Evolutionary conservation across 64 coral and sea anemone genomes (phyloP).

Genomic region (Catalaphyllia jardinei): DNA sequence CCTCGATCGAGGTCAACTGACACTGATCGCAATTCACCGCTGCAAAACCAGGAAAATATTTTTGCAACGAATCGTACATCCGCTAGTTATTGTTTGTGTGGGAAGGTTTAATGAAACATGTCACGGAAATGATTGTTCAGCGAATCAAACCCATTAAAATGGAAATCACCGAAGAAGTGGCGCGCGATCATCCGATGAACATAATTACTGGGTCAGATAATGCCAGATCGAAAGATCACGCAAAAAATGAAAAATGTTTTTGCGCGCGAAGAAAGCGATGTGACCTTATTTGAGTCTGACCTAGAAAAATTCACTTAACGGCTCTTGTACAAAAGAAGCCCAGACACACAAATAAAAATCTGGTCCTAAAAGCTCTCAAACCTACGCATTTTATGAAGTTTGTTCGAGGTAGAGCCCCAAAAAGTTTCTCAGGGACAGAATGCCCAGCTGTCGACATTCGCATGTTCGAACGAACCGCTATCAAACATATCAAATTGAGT

Average conservation of each 20-base stretch:
- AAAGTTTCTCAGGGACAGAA: not conserved
- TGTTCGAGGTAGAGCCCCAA: not conserved
- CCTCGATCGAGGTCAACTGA: not conserved
- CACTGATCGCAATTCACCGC: not conserved
- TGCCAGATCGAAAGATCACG: constrained; percentile 22
- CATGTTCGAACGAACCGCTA: constrained; percentile 23
- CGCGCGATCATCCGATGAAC: constrained; percentile 14
- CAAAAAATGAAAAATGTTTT: constrained; percentile 1
- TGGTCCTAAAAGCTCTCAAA: not conserved
- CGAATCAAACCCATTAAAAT: constrained; percentile 52
- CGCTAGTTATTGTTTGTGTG: constrained; percentile 45
- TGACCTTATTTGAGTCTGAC: constrained; percentile 9
- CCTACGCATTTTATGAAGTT: constrained; percentile 2
- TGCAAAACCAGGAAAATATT: not conserved
- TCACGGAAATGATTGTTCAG: constrained; percentile 47
- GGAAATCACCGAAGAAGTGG: constrained; percentile 32
- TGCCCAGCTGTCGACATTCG: constrained; percentile 3
- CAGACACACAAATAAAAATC: not conserved
- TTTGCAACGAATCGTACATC: not conserved
- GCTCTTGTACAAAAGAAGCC: not conserved
- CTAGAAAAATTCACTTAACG: not conserved
- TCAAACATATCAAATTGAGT: constrained; percentile 13
- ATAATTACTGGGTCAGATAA: constrained; percentile 44
- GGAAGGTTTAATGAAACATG: constrained; percentile 39
- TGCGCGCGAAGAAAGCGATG: constrained; percentile 25